A percentile compares a stretch with the other conserved stretches of the same genome.
These are phyloP conservation scores for Leptinotarsa peninsularis DNA, from an alignment of 2,888 invertebrate genomes.

Conservation along the genomic window DNA sequence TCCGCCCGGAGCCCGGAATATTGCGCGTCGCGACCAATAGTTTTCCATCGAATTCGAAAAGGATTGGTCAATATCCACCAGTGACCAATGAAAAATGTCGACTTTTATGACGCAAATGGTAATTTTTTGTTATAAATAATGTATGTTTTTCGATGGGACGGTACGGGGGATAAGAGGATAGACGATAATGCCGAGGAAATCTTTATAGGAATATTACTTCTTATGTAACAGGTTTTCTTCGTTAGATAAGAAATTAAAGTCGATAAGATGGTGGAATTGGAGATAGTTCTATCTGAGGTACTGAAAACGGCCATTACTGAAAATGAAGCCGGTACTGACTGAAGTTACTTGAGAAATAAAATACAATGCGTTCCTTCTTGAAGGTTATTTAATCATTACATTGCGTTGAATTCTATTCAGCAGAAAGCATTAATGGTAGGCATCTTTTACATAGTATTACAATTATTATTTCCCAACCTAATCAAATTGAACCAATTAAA, in stretches of 20 bases:
- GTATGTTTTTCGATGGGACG: constrained; percentile 59
- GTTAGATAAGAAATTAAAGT: constrained; percentile 19
- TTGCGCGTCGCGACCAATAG: constrained; percentile 60
- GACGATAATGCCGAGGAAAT: constrained; percentile 48
- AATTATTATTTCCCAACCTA: too few relatives aligned
- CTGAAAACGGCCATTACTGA: too few relatives aligned
- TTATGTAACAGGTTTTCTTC: constrained; percentile 32
- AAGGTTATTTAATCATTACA: too few relatives aligned
- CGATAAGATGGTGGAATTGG: not conserved
- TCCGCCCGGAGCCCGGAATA: constrained; percentile 61
- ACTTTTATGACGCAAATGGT: constrained; percentile 62
- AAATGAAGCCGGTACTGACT: too few relatives aligned
- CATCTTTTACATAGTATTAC: too few relatives aligned
- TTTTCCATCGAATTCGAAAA: constrained; percentile 56
- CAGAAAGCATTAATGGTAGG: too few relatives aligned
- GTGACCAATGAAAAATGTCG: constrained; percentile 63
- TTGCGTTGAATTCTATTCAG: too few relatives aligned
- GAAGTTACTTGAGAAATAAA: too few relatives aligned
- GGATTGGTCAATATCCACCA: constrained; percentile 63
- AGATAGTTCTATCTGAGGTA: not conserved
- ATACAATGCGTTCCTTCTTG: too few relatives aligned
- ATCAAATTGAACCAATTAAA: too few relatives aligned
- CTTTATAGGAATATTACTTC: constrained; percentile 49
- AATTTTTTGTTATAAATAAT: constrained; percentile 66
- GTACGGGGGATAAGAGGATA: constrained; percentile 45